Evolutionary conservation across 2,888 invertebrate species (phyloP), one percentile per base, ranked within the genome.

Genomic region (Deilephila elpenor): DNA sequence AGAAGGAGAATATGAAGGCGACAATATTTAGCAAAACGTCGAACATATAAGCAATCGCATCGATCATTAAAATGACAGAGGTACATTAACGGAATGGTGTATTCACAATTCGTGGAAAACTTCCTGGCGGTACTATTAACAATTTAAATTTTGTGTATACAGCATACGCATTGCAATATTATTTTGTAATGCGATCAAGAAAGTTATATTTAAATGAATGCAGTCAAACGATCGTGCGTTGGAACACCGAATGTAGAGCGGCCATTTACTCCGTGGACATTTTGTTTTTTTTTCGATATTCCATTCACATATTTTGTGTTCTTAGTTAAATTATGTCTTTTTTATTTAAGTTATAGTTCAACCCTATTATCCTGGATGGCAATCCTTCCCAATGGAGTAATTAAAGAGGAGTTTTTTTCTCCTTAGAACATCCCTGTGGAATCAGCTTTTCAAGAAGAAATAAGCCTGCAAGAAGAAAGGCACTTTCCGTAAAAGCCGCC

Each of bases 131-230:
- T 11, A n/a, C 25, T 51, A 67, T 67, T 67, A 67, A 51, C 67
- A 67, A 67, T 67, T 67, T 67, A 67, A 67, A 67, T 51, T 67
- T 67, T 67, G 64, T 37, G 44, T 64, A 19, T 61, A 44, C 25
- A 20, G 67, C 51, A 25, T 25, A 67, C 44, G 51, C 67, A 25
- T 51, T 67, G 67, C 51, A 17, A 67, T 51, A 60, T 60, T 60
- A 67, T 67, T 67, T 51, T 67, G 51, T 67, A 67, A 67, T 51
- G 34, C 34, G 8, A 67, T 62, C 61, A 62, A 62, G 67, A 44
- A 67, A 25, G 17, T 25, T 51, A 67, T 51, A 51, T 64, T 44
- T 37, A 64, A 37, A 64, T 67, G 20, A 25, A n/a, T 51, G 25
- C 51, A 25, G 34, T 37, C 19, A 62, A 62, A 62, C 62, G 62